A percentile compares a stretch with the other conserved stretches of the same genome.
Conservation (phyloP, 2,888 invertebrate genomes). For the Gastrophysa polygoni region DNA sequence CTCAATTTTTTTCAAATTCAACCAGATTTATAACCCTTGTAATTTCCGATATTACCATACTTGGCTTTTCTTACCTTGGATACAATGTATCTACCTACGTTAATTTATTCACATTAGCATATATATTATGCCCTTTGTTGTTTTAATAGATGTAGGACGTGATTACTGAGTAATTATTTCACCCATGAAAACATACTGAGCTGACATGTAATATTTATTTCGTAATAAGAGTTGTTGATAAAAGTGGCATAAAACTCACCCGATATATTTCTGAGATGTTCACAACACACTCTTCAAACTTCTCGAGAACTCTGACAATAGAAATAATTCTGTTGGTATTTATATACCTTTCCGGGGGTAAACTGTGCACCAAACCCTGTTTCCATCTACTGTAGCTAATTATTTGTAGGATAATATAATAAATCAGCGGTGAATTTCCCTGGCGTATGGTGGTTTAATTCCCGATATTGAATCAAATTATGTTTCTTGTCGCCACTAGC, state of each 20-base stretch:
- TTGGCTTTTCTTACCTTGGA: too few species aligned
- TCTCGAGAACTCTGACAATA: background rate
- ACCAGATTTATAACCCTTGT: too few species aligned
- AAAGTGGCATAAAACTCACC: background rate
- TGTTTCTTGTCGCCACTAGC: background rate
- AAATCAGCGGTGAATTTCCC: constrained; percentile 39
- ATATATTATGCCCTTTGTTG: too few species aligned
- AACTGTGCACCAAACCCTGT: constrained; percentile 36
- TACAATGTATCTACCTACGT: too few species aligned
- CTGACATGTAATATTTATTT: too few species aligned
- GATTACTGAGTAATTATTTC: too few species aligned
- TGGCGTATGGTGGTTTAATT: constrained; percentile 24
- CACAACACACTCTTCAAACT: background rate
- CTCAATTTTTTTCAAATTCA: too few species aligned
- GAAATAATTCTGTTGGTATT: constrained; percentile 15
- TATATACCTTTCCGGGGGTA: constrained; percentile 20
- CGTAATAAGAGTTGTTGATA: too few species aligned
- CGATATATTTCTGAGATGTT: background rate
- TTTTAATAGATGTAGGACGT: too few species aligned
- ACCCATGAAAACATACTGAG: too few species aligned
- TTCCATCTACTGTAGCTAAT: constrained; percentile 38
- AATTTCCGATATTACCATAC: too few species aligned
- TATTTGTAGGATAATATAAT: constrained; percentile 40
- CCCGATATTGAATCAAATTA: constrained; percentile 16
- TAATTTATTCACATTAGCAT: too few species aligned